Evolutionary conservation across 2,113 vertebrate species (phyloP).

Genomic region (Fukomys damarensis): DNA sequence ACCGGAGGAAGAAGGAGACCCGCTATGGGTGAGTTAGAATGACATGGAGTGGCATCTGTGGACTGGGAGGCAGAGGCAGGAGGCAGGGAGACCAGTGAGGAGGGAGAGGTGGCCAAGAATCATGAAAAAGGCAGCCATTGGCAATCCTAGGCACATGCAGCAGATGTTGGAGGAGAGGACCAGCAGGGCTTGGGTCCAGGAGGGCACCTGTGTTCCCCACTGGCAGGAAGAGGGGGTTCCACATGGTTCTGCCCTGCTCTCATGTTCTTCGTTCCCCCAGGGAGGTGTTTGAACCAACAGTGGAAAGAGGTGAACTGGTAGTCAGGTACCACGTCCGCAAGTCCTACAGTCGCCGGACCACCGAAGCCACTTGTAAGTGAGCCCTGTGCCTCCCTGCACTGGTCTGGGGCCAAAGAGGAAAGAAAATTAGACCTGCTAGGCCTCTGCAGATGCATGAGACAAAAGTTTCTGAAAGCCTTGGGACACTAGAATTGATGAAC

Average conservation of each 20-base stretch:
- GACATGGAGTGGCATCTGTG: fast-evolving
- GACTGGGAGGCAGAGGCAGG: neutral
- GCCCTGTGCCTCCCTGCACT: no score
- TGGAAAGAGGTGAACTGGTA: constrained; percentile 94
- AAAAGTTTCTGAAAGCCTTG: neutral
- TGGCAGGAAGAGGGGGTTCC: neutral
- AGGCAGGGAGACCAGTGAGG: neutral
- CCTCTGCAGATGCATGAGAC: neutral
- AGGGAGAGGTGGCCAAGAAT: neutral
- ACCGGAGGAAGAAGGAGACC: constrained; percentile 92
- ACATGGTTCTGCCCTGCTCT: neutral
- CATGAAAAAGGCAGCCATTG: neutral
- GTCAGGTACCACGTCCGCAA: constrained; percentile 93
- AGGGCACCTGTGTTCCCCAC: neutral
- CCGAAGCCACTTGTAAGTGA: constrained; percentile 93
- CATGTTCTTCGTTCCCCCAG: constrained; percentile 73
- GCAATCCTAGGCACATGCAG: neutral
- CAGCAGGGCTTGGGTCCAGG: neutral
- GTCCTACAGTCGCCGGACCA: constrained; percentile 93
- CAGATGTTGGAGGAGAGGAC: neutral
- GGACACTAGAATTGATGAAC: neutral
- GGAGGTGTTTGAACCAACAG: constrained; percentile 93
- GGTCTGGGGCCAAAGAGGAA: neutral
- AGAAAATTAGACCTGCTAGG: neutral
- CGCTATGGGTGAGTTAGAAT: constrained; percentile 90